A percentile compares a stretch with the other conserved stretches of the same genome.
These are phyloP conservation scores for Orius insidiosus DNA, from an alignment of 1,140 invertebrate genomes.

Conservation along the genomic window DNA sequence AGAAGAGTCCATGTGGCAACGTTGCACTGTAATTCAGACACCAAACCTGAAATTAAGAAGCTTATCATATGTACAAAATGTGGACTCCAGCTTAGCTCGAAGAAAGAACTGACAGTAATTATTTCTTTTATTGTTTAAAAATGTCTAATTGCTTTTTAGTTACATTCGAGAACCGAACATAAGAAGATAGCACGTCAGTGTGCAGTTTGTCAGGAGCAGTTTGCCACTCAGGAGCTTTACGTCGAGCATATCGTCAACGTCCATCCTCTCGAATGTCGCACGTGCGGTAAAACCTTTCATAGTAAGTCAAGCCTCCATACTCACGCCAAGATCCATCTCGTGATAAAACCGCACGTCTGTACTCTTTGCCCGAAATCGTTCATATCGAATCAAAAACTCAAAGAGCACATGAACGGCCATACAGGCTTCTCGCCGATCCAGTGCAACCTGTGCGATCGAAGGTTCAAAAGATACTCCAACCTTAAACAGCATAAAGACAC, in stretches of 20 bases:
- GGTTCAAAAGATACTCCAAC: slow-evolving; percentile 70
- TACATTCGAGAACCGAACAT: slow-evolving; percentile 14
- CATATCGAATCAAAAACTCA: slow-evolving; percentile 54
- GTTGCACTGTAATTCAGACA: slow-evolving; percentile 22
- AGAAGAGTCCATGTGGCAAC: slow-evolving; percentile 38
- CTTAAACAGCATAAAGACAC: slow-evolving; percentile 65
- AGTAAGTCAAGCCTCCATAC: slow-evolving; percentile 39
- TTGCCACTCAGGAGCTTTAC: slow-evolving; percentile 19
- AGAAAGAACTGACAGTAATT: slow-evolving; percentile 13
- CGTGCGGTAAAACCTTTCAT: slow-evolving; percentile 48
- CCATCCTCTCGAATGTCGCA: slow-evolving; percentile 59
- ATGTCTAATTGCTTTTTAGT: neutral
- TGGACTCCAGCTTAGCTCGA: slow-evolving; percentile 10
- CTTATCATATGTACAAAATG: slow-evolving; percentile 14
- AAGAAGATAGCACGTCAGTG: slow-evolving; percentile 17
- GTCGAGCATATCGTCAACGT: slow-evolving; percentile 31
- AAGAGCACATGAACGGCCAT: slow-evolving; percentile 64
- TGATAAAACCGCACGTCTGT: slow-evolving; percentile 57
- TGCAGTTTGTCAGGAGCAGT: slow-evolving; percentile 20
- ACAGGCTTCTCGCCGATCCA: slow-evolving; percentile 63
- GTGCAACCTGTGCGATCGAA: slow-evolving; percentile 61
- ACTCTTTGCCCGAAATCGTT: slow-evolving; percentile 66
- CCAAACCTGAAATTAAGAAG: slow-evolving; percentile 6
- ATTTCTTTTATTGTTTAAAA: neutral
- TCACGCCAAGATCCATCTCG: slow-evolving; percentile 59